Conservation (phyloP, 92 coral and sea anemone species). For the Bergia sp. region DNA sequence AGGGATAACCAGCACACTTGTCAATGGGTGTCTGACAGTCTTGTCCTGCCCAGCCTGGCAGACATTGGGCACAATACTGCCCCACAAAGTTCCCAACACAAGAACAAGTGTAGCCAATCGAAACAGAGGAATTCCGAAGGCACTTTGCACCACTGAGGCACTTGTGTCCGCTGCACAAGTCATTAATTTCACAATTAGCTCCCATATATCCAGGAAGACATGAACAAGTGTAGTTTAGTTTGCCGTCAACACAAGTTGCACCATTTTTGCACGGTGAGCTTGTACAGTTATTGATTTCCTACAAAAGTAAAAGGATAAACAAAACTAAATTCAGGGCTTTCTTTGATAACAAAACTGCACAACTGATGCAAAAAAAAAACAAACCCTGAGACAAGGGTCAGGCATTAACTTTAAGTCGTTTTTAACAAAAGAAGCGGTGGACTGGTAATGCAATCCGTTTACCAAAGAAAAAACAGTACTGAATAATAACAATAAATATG, state of each 20-base stretch:
- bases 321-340: neutral
- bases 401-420: no score
- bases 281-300: conserved; percentile 55
- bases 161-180: neutral
- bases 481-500: no score
- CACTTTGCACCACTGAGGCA: conserved; percentile 59
- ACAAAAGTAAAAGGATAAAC: neutral
- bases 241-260: conserved; percentile 44
- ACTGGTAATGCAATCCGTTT: no score
- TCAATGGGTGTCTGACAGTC: conserved; percentile 51
- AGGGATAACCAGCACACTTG: conserved; percentile 58
- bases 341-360: neutral
- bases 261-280: conserved; percentile 54
- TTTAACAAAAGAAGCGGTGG: no score
- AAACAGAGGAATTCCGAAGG: neutral
- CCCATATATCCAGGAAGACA: conserved; percentile 44
- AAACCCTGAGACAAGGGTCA: no score
- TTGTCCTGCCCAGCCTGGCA: conserved; percentile 54
- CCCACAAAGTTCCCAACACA: conserved; percentile 64
- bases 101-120: conserved; percentile 46
- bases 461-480: no score
- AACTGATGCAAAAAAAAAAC: no score
- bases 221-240: conserved; percentile 38
- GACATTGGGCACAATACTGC: conserved; percentile 52
- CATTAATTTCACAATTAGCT: conserved; percentile 37